A percentile compares a stretch with the other conserved stretches of the same genome.
Evolutionary conservation across 2,797 vertebrate genomes (phyloP).

Genomic region (Odontamblyopus lacepedii): DNA sequence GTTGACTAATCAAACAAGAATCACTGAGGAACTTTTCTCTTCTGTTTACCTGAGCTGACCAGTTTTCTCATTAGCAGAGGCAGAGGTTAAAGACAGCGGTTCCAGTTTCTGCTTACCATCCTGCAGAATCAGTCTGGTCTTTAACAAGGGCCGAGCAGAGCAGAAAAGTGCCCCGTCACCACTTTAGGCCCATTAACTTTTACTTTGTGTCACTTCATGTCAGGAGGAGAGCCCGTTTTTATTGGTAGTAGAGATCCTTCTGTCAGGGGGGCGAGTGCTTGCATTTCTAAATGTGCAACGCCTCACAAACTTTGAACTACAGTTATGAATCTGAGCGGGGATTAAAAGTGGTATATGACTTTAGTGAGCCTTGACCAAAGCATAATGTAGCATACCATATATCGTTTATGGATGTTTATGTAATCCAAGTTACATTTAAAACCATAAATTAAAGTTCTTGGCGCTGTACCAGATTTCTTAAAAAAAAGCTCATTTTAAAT

Average conservation of each 20-base stretch:
- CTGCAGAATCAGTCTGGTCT: slow-evolving; percentile 1
- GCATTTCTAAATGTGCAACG: slow-evolving; percentile 30
- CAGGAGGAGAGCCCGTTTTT: not conserved
- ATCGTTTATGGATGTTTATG: not conserved
- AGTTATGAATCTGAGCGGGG: slow-evolving; percentile 49
- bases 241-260: not conserved
- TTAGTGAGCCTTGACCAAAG: not conserved
- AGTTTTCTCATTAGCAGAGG: not conserved
- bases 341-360: not conserved
- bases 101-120: not conserved
- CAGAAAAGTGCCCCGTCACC: slow-evolving; percentile 1
- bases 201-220: slow-evolving; percentile 3
- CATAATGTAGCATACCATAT: not conserved
- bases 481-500: too few species aligned
- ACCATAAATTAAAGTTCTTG: too few species aligned
- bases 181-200: not conserved
- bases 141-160: slow-evolving; percentile 4
- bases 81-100: not conserved
- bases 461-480: too few species aligned
- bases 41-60: not conserved
- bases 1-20: too few species aligned
- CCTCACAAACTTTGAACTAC: slow-evolving; percentile 46
- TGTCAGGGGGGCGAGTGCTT: slow-evolving; percentile 6
- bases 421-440: not conserved
- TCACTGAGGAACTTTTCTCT: too few species aligned